Conservation (phyloP, 2,797 vertebrate species). For the Distichodus sexfasciatus region DNA sequence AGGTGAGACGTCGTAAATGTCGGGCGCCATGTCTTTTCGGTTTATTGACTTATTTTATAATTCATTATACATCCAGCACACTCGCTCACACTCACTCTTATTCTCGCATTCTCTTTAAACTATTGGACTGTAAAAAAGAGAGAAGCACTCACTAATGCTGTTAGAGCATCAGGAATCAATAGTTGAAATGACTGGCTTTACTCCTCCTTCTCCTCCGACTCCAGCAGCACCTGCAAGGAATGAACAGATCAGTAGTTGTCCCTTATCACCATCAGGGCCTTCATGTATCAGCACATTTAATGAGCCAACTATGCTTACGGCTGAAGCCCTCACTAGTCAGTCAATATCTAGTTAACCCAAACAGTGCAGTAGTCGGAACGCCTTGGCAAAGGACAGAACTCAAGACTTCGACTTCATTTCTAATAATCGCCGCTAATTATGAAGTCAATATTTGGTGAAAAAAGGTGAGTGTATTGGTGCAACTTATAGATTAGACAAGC, state of each 20-base stretch:
- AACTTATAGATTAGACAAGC: no score
- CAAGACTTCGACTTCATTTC: not conserved
- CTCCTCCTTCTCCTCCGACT: slow-evolving; percentile 11
- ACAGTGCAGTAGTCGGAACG: not conserved
- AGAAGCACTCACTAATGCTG: not conserved
- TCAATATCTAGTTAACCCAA: not conserved
- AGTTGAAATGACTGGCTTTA: slow-evolving; percentile 7
- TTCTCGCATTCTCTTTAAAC: not conserved
- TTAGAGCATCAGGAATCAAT: slow-evolving; percentile 23
- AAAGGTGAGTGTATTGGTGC: not conserved
- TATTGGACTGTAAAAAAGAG: slow-evolving; percentile 5
- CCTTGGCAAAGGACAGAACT: not conserved
- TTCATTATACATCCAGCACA: no score
- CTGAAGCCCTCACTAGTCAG: not conserved
- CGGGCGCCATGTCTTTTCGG: no score
- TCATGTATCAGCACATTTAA: slow-evolving; percentile 11
- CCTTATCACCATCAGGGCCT: slow-evolving; percentile 14
- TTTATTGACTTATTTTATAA: no score
- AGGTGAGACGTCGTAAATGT: no score
- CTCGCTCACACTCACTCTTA: not conserved
- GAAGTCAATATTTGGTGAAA: not conserved
- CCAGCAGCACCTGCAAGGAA: not conserved
- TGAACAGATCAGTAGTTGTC: slow-evolving; percentile 20
- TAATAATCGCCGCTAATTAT: not conserved
- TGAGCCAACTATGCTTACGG: slow-evolving; percentile 8